phyloP scores from a whole-genome alignment of 2,888 invertebrate species.

The Hydroisotoma schaefferi region DNA sequence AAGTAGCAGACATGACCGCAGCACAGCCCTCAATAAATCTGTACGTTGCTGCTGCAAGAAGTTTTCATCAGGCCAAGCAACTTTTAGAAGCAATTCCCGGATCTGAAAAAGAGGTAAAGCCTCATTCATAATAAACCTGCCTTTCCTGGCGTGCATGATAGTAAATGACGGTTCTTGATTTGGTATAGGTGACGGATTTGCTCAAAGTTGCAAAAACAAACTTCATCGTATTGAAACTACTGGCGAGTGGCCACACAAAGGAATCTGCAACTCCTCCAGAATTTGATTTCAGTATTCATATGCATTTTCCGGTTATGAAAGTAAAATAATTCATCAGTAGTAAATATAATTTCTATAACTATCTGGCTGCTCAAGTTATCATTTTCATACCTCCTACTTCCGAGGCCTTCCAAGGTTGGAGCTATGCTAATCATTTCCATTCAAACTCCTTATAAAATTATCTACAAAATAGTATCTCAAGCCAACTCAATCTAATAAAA shows the following conservation, averaged over 20 bases:
- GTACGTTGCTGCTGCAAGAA: conserved; percentile 81
- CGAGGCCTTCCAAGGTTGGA: no score
- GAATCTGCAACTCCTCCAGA: conserved; percentile 79
- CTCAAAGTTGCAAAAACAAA: conserved; percentile 92
- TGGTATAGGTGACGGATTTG: conserved; percentile 66
- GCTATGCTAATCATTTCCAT: no score
- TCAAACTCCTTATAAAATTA: no score
- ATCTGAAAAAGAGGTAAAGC: conserved; percentile 70
- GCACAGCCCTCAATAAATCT: conserved; percentile 51
- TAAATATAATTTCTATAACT: no score
- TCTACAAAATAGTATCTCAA: no score
- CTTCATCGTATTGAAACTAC: conserved; percentile 86
- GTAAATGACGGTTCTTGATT: conserved; percentile 50
- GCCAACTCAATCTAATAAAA: no score
- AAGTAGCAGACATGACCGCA: conserved; percentile 51
- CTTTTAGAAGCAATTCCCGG: conserved; percentile 75
- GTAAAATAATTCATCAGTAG: conserved; percentile 31
- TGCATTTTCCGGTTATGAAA: conserved; percentile 88
- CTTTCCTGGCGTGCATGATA: background rate
- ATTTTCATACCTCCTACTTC: no score
- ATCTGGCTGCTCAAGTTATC: no score
- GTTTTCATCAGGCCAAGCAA: conserved; percentile 85
- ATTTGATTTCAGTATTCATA: conserved; percentile 85
- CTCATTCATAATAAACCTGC: background rate
- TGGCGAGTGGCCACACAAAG: conserved; percentile 87